Evolutionary conservation across 2,113 vertebrate genomes (phyloP).

Genomic region (Xiphophorus hellerii): DNA sequence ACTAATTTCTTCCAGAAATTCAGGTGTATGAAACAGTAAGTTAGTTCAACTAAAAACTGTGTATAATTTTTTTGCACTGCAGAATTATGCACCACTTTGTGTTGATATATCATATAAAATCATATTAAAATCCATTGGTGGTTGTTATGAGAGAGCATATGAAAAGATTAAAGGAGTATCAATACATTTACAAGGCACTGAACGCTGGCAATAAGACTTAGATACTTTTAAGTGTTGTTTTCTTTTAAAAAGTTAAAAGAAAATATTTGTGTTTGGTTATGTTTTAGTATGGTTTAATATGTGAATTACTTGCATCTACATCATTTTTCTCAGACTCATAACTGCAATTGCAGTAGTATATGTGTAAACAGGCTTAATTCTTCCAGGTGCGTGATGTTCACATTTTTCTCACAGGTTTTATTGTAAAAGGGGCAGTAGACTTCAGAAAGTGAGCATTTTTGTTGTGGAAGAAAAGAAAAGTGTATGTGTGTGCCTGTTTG

Average conservation of each 20-base stretch:
- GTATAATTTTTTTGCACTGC: too few species aligned
- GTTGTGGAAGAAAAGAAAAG: background rate
- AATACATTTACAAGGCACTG: too few species aligned
- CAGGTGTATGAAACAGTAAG: too few species aligned
- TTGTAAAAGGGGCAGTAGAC: slow-evolving; percentile 4
- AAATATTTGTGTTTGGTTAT: background rate
- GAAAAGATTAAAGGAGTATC: too few species aligned
- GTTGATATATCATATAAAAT: too few species aligned
- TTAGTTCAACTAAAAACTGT: too few species aligned
- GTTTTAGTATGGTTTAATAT: background rate
- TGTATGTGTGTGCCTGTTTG: background rate
- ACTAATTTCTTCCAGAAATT: too few species aligned
- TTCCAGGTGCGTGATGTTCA: slow-evolving; percentile 26
- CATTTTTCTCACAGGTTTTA: slow-evolving; percentile 8
- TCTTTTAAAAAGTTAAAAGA: background rate
- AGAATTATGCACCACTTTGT: too few species aligned
- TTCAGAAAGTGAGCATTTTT: slow-evolving; percentile 11
- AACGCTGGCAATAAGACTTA: too few species aligned
- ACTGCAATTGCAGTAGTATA: background rate
- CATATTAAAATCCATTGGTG: too few species aligned
- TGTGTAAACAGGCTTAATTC: slow-evolving; percentile 6
- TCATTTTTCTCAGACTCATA: background rate
- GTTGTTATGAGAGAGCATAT: too few species aligned
- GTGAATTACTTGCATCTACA: background rate
- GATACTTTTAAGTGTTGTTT: too few species aligned